Base-by-base conservation (phyloP, 1,140 invertebrate genomes). In the Bombus confusus region DNA sequence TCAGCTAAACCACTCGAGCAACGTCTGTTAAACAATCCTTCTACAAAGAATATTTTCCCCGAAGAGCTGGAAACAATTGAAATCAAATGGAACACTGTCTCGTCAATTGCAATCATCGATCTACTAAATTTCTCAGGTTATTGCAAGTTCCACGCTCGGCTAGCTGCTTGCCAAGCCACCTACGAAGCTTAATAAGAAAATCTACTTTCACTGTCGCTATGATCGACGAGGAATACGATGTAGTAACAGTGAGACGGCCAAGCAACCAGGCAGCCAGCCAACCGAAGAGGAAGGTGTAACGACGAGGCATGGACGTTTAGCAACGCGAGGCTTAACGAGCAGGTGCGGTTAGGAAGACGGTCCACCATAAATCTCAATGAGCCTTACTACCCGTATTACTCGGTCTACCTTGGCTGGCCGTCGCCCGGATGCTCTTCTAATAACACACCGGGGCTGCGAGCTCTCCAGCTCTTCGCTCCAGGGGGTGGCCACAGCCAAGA, bases 351-450 rank as follows among this genome's bases (percentile, higher is more conserved):
- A 39, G 62, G 62, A 75, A 80, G 69, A 69, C 69, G 72, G 86
- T 89, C 86, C 91, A 89, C 91, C 90, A 93, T 93, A 93, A 93
- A 91, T 91, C 92, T 93, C 88, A 87, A 90, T 90, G 80, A 83
- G 86, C 80, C 52, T 84, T 31, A 87, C 86, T 91, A 91, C 90
- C 75, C 89, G 90, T 91, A 90, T 91, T 90, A 91, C 92, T 80
- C 88, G 84, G 86, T 71, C 85, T 66, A 41, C 37, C 81, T 91
- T 88, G 59, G 88, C 87, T 52, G 47, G 47, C 47, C 47, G 47
- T 52, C 79, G 87, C 88, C 59, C 85, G 71, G 90, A 92, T 85
- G 89, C 86, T 91, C 92, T 90, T 93, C 92, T 94, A 94, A 94
- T 94, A 94, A 94, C 92, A 93, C 85, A 92, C 77, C 74, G 69